phyloP scores from a whole-genome alignment of 2,888 invertebrate genomes.

The Halictus ligatus region DNA sequence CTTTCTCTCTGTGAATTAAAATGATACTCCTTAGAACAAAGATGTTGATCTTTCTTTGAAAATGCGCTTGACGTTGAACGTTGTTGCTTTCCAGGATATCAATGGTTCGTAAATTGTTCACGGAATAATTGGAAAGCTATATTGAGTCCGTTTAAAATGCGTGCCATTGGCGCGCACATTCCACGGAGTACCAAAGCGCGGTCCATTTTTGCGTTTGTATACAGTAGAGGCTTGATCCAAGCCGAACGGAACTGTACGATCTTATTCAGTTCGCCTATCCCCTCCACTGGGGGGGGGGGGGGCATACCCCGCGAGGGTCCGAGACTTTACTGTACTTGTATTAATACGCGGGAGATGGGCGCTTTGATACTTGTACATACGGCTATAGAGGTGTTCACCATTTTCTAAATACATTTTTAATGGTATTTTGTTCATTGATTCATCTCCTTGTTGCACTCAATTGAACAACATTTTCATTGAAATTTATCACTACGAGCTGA shows the following conservation, averaged over 20 bases:
- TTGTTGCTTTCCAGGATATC: neutral
- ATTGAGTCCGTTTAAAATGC: neutral
- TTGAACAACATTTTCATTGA: too few relatives aligned
- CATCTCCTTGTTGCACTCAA: too few relatives aligned
- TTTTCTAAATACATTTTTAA: too few relatives aligned
- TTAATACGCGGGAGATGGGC: neutral
- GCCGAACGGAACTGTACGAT: too few relatives aligned
- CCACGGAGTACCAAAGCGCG: neutral
- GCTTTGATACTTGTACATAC: neutral
- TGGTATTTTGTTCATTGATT: too few relatives aligned
- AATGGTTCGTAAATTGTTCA: neutral
- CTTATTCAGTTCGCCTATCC: too few relatives aligned
- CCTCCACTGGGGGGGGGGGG: too few relatives aligned
- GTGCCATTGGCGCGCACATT: neutral
- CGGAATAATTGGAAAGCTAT: neutral
- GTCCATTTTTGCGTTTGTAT: neutral
- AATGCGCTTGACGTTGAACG: neutral
- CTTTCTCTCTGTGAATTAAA: neutral
- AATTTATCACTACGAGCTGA: too few relatives aligned
- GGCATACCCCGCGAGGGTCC: too few relatives aligned
- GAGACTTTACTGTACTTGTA: neutral
- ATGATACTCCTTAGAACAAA: neutral
- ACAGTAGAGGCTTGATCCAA: too few relatives aligned
- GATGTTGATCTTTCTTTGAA: constrained; percentile 1
- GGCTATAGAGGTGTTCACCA: too few relatives aligned